Conservation (phyloP, 2,797 vertebrate species). For the Lithobates sylvaticus region DNA sequence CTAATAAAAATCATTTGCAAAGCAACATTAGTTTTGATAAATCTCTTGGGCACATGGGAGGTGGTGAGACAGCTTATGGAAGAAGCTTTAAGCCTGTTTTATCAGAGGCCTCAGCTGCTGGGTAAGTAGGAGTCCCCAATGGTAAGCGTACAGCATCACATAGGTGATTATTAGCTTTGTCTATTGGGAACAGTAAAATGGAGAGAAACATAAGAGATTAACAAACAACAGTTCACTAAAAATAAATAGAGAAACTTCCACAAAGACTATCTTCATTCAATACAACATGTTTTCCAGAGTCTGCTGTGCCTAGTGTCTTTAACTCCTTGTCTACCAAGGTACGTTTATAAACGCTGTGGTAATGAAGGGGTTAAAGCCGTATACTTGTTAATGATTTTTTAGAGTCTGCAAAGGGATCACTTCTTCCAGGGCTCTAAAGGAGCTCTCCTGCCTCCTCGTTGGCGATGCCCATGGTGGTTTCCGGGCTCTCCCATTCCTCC, state of each 20-base stretch:
- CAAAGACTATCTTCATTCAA: background rate
- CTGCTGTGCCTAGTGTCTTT: background rate
- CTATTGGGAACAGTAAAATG: slow-evolving; percentile 6
- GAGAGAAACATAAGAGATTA: slow-evolving; percentile 11
- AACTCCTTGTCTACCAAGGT: no score
- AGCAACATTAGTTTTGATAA: no score
- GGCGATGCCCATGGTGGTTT: no score
- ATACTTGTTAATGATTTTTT: no score
- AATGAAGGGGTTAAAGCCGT: no score
- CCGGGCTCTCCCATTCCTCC: no score
- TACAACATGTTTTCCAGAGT: background rate
- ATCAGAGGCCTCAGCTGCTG: background rate
- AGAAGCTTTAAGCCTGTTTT: slow-evolving; percentile 7
- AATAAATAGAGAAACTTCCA: slow-evolving; percentile 8
- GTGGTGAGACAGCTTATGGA: background rate
- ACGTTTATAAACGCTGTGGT: no score
- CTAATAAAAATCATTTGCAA: no score
- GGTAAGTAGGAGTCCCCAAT: slow-evolving; percentile 13
- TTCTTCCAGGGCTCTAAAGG: no score
- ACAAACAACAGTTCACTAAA: slow-evolving; percentile 34
- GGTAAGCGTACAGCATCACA: slow-evolving; percentile 8
- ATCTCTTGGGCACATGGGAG: no score
- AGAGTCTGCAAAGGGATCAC: no score
- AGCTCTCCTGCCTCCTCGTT: no score
- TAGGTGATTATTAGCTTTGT: slow-evolving; percentile 44